Evolutionary conservation across 2,113 vertebrate species (phyloP).

Genomic region (Zosterops borbonicus): DNA sequence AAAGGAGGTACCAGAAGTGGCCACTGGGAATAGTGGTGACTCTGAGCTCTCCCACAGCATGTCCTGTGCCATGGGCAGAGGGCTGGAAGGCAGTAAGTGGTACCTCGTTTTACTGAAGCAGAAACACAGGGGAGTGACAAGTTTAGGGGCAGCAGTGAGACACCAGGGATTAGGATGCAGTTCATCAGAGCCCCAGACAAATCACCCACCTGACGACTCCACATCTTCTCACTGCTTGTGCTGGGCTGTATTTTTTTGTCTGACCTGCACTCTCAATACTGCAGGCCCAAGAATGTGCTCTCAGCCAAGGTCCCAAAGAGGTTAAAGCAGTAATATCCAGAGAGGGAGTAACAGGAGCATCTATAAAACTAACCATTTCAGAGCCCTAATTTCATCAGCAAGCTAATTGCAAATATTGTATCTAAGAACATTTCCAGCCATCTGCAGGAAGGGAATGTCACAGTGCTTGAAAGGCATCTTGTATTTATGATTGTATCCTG

Average conservation of each 20-base stretch:
- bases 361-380: constrained; percentile 60
- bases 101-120: background rate
- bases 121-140: background rate
- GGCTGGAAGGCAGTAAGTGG: background rate
- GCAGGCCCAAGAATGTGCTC: background rate
- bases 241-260: background rate
- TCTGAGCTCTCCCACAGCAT: background rate
- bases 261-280: background rate
- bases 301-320: background rate
- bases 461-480: constrained; percentile 5
- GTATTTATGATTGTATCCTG: constrained; percentile 1
- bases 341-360: constrained; percentile 12
- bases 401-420: constrained; percentile 39
- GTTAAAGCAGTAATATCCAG: constrained; percentile 41
- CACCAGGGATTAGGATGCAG: background rate
- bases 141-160: background rate
- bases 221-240: background rate
- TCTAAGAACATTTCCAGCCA: constrained; percentile 63
- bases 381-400: constrained; percentile 54
- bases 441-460: constrained; percentile 63
- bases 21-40: background rate
- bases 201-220: background rate
- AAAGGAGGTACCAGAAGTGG: background rate
- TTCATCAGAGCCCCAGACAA: background rate
- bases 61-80: background rate